Evolutionary conservation across 2,797 vertebrate genomes (phyloP).

Genomic region (Paguma larvata): DNA sequence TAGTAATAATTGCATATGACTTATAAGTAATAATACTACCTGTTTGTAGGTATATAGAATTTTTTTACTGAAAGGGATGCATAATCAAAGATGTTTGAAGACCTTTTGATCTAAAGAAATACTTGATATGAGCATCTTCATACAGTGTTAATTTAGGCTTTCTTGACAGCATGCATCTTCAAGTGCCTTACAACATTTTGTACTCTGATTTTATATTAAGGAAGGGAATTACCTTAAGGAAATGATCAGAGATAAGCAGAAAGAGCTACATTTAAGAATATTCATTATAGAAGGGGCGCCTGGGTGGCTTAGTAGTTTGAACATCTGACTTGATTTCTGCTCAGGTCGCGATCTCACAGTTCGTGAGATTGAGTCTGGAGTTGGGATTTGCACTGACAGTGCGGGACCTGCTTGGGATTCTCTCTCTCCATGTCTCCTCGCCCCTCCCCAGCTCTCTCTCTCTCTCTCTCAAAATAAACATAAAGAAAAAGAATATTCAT

Average conservation of each 20-base stretch:
- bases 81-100: constrained; percentile 5
- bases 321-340: too few relatives aligned
- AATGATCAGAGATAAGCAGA: constrained; percentile 6
- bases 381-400: too few relatives aligned
- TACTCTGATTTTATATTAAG: background rate
- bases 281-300: background rate
- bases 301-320: too few relatives aligned
- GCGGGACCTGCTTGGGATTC: too few relatives aligned
- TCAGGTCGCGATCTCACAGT: too few relatives aligned
- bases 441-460: too few relatives aligned
- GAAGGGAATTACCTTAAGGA: constrained; percentile 10
- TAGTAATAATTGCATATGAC: background rate
- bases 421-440: too few relatives aligned
- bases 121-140: background rate
- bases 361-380: too few relatives aligned
- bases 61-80: constrained; percentile 6
- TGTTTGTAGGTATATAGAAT: background rate
- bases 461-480: too few relatives aligned
- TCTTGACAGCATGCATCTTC: background rate
- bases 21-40: background rate
- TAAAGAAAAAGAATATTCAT: background rate
- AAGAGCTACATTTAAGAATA: background rate
- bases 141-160: background rate
- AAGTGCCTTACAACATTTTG: background rate
- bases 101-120: background rate